Evolutionary conservation across 1,140 invertebrate species (phyloP).

Genomic region (Dendrolimus punctatus): DNA sequence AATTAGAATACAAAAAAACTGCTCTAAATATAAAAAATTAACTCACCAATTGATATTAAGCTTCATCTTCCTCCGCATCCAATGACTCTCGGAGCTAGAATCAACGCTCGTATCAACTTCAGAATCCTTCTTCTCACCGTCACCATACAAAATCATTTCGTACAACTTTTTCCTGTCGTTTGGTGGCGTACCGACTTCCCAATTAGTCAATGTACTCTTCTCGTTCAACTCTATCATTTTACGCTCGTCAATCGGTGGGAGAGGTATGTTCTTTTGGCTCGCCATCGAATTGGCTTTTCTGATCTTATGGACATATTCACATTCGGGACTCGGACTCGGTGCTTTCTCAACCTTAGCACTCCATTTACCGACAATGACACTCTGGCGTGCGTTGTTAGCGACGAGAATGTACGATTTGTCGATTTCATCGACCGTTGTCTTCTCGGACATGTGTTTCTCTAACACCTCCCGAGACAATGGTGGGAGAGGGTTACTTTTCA

Average conservation of each 20-base stretch:
- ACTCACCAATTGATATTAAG: slow-evolving; percentile 11
- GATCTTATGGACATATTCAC: slow-evolving; percentile 55
- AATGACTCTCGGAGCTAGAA: slow-evolving; percentile 38
- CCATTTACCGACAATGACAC: slow-evolving; percentile 52
- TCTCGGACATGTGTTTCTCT: slow-evolving; percentile 38
- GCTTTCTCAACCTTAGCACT: slow-evolving; percentile 24
- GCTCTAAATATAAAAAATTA: background rate
- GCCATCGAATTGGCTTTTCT: slow-evolving; percentile 39
- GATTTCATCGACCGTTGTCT: slow-evolving; percentile 17
- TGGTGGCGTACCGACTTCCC: slow-evolving; percentile 28
- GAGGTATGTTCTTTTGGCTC: slow-evolving; percentile 18
- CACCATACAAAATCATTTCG: slow-evolving; percentile 54
- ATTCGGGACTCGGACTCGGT: slow-evolving; percentile 29
- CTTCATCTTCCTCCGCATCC: slow-evolving; percentile 52
- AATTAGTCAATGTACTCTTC: slow-evolving; percentile 26
- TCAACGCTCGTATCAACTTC: slow-evolving; percentile 11
- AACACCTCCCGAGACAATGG: slow-evolving; percentile 42
- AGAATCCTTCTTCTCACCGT: slow-evolving; percentile 29
- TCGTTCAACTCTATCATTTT: slow-evolving; percentile 36
- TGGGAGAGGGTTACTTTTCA: slow-evolving; percentile 45
- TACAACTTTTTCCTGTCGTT: slow-evolving; percentile 49
- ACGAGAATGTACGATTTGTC: slow-evolving; percentile 53
- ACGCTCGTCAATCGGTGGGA: slow-evolving; percentile 53
- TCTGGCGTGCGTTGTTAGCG: slow-evolving; percentile 54
- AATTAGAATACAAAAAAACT: background rate